phyloP scores from a whole-genome alignment of 2,888 invertebrate species.

The Phyto melanocephala region DNA sequence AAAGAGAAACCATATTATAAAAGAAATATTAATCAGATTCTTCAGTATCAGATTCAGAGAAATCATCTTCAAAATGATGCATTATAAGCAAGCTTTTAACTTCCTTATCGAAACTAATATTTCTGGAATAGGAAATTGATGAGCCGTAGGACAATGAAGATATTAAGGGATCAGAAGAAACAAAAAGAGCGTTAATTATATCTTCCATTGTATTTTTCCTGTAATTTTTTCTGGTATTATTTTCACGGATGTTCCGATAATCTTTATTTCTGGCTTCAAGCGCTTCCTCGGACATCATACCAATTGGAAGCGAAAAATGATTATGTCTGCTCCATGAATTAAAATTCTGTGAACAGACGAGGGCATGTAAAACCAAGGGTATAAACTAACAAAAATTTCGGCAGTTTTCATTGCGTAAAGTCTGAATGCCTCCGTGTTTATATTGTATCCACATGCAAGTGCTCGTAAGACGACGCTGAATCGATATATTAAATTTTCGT shows the following conservation, averaged over 20 bases:
- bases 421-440: background rate
- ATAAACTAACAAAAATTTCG: background rate
- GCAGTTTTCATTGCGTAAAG: background rate
- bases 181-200: no score
- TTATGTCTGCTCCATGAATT: slow-evolving; percentile 19
- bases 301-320: slow-evolving; percentile 3
- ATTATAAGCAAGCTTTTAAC: no score
- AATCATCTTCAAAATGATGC: no score
- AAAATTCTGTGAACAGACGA: slow-evolving; percentile 3
- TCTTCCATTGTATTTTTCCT: no score
- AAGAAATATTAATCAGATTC: no score
- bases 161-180: no score
- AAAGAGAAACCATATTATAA: no score
- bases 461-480: background rate
- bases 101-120: no score
- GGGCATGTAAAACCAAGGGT: background rate
- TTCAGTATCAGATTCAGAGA: no score
- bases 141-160: no score
- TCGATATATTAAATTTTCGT: slow-evolving; percentile 5
- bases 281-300: slow-evolving; percentile 16
- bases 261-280: slow-evolving; percentile 15
- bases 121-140: no score
- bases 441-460: background rate
- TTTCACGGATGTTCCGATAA: slow-evolving; percentile 13
- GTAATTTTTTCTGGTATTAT: no score